phyloP scores from a whole-genome alignment of 2,888 invertebrate species.

The Colletes collaris region DNA sequence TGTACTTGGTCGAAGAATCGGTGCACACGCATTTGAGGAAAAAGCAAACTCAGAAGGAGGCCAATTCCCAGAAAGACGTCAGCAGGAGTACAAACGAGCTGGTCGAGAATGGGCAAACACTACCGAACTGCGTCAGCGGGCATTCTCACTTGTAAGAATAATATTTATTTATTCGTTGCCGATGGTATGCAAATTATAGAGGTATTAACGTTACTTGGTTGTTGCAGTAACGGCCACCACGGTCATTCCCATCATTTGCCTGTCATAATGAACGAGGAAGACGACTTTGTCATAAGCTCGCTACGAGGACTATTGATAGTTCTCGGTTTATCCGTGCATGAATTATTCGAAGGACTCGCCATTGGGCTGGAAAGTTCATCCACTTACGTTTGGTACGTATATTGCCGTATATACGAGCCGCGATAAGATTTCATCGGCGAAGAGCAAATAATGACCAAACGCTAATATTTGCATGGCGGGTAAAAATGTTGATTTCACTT shows the following conservation, averaged over 20 bases:
- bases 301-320: constrained; percentile 91
- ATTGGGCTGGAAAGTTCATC: constrained; percentile 84
- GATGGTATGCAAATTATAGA: constrained; percentile 18
- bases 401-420: too few relatives aligned
- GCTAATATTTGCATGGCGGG: too few relatives aligned
- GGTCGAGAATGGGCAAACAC: constrained; percentile 74
- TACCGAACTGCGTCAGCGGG: constrained; percentile 46
- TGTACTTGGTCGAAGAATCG: constrained; percentile 89
- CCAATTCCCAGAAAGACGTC: constrained; percentile 63
- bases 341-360: constrained; percentile 90
- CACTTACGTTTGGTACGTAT: constrained; percentile 82
- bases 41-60: constrained; percentile 62
- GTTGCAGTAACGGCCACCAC: constrained; percentile 56
- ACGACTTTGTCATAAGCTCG: constrained; percentile 77
- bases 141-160: constrained; percentile 72
- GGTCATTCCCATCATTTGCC: constrained; percentile 75
- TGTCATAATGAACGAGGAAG: constrained; percentile 69
- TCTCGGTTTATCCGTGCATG: constrained; percentile 92
- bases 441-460: too few relatives aligned
- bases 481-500: constrained; percentile 48
- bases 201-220: constrained; percentile 19
- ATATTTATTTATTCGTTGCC: background rate
- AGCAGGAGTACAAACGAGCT: constrained; percentile 78
- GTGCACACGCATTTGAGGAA: constrained; percentile 87
- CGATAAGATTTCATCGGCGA: too few relatives aligned